Evolutionary conservation across 2,113 vertebrate species (phyloP).

Genomic region (Brienomyrus longianalis): DNA sequence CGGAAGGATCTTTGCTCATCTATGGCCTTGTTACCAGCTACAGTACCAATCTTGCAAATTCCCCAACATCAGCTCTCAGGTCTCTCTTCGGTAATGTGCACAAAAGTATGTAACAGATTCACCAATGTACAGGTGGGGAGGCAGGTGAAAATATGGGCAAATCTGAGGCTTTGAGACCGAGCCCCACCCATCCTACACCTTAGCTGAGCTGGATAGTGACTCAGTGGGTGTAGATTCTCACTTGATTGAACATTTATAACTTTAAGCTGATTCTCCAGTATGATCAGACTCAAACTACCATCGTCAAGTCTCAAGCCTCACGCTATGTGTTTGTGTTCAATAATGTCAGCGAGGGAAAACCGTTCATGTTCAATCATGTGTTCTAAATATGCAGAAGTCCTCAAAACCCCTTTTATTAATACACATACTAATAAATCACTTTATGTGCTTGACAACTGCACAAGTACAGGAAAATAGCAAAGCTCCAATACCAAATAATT

Average conservation of each 20-base stretch:
- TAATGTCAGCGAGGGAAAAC: neutral
- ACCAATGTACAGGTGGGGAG: neutral
- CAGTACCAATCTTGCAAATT: neutral
- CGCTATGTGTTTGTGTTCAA: neutral
- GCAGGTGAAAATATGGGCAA: neutral
- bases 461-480: neutral
- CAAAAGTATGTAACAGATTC: neutral
- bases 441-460: neutral
- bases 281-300: neutral
- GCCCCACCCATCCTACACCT: neutral
- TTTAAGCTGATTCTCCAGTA: neutral
- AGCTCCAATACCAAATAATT: neutral
- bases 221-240: neutral
- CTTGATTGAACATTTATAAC: neutral
- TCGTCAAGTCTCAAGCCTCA: neutral
- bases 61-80: neutral
- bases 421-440: neutral
- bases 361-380: neutral
- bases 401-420: neutral
- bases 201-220: neutral
- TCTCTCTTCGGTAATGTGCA: neutral
- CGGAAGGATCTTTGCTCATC: neutral
- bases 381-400: neutral
- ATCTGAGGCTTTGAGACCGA: neutral
- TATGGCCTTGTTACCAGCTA: neutral